phyloP scores from a whole-genome alignment of 2,888 invertebrate species.

The Acanthococcus lagerstroemiae region DNA sequence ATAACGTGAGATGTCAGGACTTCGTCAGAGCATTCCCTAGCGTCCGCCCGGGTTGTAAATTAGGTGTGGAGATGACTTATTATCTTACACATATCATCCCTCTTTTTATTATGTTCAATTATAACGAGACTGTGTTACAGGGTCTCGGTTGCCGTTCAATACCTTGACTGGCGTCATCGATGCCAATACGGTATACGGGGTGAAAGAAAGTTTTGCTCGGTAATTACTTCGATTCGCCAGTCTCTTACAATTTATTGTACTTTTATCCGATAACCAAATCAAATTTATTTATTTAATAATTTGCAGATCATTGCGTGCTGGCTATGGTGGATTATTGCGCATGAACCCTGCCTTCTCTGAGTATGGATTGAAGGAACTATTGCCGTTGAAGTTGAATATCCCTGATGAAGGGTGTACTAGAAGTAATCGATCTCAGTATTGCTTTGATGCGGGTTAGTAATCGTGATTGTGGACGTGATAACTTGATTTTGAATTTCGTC shows the following conservation, averaged over 20 bases:
- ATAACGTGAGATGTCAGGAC: slow-evolving; percentile 75
- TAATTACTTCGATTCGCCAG: slow-evolving; percentile 10
- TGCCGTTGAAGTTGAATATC: slow-evolving; percentile 77
- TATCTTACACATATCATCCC: not conserved
- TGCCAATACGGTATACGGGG: slow-evolving; percentile 83
- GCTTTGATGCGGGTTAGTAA: slow-evolving; percentile 67
- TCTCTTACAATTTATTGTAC: not conserved
- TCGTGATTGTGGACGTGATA: no score
- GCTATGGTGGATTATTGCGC: slow-evolving; percentile 70
- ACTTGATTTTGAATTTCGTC: no score
- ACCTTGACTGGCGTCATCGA: slow-evolving; percentile 77
- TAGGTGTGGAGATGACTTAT: slow-evolving; percentile 49
- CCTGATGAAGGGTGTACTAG: slow-evolving; percentile 88
- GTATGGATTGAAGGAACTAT: slow-evolving; percentile 74
- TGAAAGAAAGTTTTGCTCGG: slow-evolving; percentile 66
- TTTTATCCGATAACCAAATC: not conserved
- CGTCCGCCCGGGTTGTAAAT: slow-evolving; percentile 73
- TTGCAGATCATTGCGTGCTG: slow-evolving; percentile 62
- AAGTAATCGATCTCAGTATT: slow-evolving; percentile 79
- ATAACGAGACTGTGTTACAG: slow-evolving; percentile 43
- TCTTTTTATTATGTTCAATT: slow-evolving; percentile 3
- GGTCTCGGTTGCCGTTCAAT: slow-evolving; percentile 76
- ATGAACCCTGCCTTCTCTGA: slow-evolving; percentile 85
- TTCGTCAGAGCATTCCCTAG: slow-evolving; percentile 83
- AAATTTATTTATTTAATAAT: no score